Evolutionary conservation across 35 echinoderm and acorn worm species (phyloP).

Genomic region (Patiria miniata): DNA sequence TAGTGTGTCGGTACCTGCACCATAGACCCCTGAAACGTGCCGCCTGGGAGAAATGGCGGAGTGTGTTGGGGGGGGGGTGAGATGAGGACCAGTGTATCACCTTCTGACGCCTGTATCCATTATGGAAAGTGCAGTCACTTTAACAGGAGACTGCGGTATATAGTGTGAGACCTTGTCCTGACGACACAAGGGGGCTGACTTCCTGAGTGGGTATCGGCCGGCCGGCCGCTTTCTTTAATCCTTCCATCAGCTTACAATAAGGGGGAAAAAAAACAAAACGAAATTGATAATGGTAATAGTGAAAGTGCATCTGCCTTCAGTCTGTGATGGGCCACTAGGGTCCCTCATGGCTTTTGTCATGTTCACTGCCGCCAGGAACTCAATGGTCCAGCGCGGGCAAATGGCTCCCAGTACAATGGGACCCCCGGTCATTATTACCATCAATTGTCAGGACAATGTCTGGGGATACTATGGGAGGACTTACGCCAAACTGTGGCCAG

Average conservation of each 20-base stretch:
- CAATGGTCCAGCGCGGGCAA: neutral
- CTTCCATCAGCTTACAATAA: too few species aligned
- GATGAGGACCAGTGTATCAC: neutral
- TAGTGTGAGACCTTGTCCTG: neutral
- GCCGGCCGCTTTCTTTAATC: too few species aligned
- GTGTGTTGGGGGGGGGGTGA: neutral
- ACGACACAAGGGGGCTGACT: neutral
- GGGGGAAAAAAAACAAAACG: too few species aligned
- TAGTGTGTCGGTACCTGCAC: neutral
- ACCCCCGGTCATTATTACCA: neutral
- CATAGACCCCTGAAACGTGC: neutral
- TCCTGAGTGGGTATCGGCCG: too few species aligned
- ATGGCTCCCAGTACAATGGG: neutral
- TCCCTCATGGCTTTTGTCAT: conserved; percentile 16
- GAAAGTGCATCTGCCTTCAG: conserved; percentile 19
- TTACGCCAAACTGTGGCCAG: neutral
- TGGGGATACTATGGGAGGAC: conserved; percentile 4
- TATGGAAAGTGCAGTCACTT: conserved; percentile 20
- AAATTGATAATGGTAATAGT: neutral
- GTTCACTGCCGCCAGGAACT: conserved; percentile 30
- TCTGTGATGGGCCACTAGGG: conserved; percentile 18
- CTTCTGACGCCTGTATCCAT: neutral
- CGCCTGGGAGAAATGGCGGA: neutral
- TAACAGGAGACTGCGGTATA: neutral
- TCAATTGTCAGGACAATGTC: neutral